Evolutionary conservation across 2,888 invertebrate species (phyloP).

Genomic region (Elaeidobius kamerunicus): DNA sequence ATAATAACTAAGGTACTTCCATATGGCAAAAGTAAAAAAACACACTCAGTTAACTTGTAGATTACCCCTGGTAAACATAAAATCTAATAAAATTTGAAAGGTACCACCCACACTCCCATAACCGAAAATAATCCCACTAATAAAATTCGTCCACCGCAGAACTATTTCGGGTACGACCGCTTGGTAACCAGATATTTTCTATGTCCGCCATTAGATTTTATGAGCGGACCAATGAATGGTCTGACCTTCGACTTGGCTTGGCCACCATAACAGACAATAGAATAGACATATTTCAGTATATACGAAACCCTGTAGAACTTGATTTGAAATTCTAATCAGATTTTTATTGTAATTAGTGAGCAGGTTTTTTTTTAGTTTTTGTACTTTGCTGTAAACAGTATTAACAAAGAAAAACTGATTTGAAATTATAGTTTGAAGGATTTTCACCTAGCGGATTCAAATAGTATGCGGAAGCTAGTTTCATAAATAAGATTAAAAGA

Average conservation of each 20-base stretch:
- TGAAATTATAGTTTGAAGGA: background rate
- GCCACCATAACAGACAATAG: slow-evolving; percentile 28
- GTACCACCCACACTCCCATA: slow-evolving; percentile 7
- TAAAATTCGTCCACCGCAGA: slow-evolving; percentile 11
- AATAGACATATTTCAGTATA: slow-evolving; percentile 28
- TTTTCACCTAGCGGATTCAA: slow-evolving; percentile 1
- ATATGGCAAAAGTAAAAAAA: too few species aligned
- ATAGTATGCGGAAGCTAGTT: too few species aligned
- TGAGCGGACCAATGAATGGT: slow-evolving; percentile 25
- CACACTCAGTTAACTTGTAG: too few species aligned
- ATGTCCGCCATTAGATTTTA: slow-evolving; percentile 28
- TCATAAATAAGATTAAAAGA: too few species aligned
- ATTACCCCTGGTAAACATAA: too few species aligned
- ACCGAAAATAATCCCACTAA: slow-evolving; percentile 14
- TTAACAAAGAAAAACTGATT: slow-evolving; percentile 12
- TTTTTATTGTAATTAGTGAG: slow-evolving; percentile 12
- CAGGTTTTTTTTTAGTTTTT: slow-evolving; percentile 10
- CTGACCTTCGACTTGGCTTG: slow-evolving; percentile 25
- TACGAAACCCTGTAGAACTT: slow-evolving; percentile 20
- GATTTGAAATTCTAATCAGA: slow-evolving; percentile 25
- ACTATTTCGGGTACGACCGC: slow-evolving; percentile 22
- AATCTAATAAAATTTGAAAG: too few species aligned
- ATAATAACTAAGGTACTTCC: too few species aligned
- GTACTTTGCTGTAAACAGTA: too few species aligned
- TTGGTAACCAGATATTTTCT: slow-evolving; percentile 26